phyloP scores from a whole-genome alignment of 2,113 vertebrate species.

The Bos javanicus region DNA sequence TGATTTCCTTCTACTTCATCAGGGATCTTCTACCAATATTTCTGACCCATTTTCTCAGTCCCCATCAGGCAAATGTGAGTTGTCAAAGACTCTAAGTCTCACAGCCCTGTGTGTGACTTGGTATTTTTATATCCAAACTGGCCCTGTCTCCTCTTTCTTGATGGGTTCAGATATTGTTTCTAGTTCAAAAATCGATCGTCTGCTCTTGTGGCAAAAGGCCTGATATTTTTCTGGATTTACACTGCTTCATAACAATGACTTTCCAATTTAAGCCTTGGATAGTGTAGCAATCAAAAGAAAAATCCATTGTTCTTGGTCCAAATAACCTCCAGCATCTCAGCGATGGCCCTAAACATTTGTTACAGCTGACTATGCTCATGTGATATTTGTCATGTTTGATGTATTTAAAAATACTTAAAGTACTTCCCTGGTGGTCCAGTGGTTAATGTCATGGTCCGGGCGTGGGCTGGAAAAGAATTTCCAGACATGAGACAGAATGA shows the following conservation, averaged over 20 bases:
- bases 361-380: neutral
- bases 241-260: constrained; percentile 49
- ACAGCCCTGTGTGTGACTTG: neutral
- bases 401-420: constrained; percentile 7
- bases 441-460: neutral
- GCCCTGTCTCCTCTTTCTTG: neutral
- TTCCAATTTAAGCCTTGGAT: constrained; percentile 37
- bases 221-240: constrained; percentile 55
- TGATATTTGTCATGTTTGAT: constrained; percentile 37
- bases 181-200: neutral
- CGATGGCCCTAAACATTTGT: neutral
- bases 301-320: constrained; percentile 44
- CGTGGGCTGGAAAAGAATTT: neutral
- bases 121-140: neutral
- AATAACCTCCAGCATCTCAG: neutral
- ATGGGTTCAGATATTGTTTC: neutral
- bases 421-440: neutral
- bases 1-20: neutral
- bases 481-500: neutral
- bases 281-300: neutral
- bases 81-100: neutral
- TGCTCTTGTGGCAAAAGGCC: neutral
- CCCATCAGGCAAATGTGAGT: neutral
- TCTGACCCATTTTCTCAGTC: neutral
- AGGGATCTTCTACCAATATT: neutral